Evolutionary conservation across 1,140 invertebrate species (phyloP), one percentile per base, ranked within the genome.

Genomic region (Venturia canescens): DNA sequence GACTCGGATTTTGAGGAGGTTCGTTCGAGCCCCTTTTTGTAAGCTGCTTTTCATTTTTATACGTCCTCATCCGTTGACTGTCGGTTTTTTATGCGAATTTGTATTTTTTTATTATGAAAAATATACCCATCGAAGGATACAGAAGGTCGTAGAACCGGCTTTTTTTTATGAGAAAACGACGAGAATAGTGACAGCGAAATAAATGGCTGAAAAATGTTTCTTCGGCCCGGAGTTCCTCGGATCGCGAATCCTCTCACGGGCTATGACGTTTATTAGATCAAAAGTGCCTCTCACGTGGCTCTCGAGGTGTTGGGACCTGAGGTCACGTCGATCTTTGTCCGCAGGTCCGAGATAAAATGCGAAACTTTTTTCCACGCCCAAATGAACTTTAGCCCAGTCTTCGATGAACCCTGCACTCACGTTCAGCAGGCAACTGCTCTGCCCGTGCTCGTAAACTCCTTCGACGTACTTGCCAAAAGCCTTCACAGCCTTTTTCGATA

Each of bases 331-430:
- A 66, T 77, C 75, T 63, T 77, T 77, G 5, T 26, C 6, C n/a
- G 18, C 18, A 9, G 75, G 75, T 38, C 75, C 75, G n/a, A 77
- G 31, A 77, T 77, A 63, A 77, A 77, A 77, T 0, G 75, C 75
- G 21, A 77, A 77, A 77, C 75, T 77, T 34, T 77, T 77, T 4
- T 77, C 75, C 0, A 77, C 34, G 26, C 75, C 75, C 31, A 77
- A 44, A 66, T 77, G 75, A 26, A 77, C 27, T 44, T 77, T 77
- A 27, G 75, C 75, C 75, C 75, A 77, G 18, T 77, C 75, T n/a
- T 77, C 75, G 57, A 77, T 77, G 31, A 77, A 77, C 1, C 75
- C 75, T 29, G 75, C 75, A 38, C 75, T 18, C 1, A 77, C 9
- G 26, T 77, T 27, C 15, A 77, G 4, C 34, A 77, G 21, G 13